Evolutionary conservation across 2,797 vertebrate species (phyloP).

Genomic region (Danio kyathit): DNA sequence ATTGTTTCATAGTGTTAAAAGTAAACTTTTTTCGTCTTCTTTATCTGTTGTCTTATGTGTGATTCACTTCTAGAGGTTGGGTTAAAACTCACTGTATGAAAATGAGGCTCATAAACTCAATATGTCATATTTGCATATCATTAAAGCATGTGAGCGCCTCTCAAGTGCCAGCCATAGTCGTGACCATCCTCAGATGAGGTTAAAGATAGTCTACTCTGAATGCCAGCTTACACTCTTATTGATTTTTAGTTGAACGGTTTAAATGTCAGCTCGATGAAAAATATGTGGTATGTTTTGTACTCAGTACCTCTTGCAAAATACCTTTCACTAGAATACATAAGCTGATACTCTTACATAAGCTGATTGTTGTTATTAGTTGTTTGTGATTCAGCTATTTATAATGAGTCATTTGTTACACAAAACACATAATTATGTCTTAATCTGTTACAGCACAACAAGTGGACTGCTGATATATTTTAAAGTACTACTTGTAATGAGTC

Average conservation of each 20-base stretch:
- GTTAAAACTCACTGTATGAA: background rate
- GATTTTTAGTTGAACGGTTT: background rate
- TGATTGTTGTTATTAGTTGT: background rate
- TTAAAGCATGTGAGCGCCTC: background rate
- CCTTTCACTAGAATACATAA: background rate
- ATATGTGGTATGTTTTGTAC: background rate
- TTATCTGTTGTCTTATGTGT: background rate
- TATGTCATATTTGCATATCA: conserved; percentile 34
- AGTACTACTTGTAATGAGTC: no score
- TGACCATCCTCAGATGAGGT: background rate
- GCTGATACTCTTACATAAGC: background rate
- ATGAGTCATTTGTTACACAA: background rate
- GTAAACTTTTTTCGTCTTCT: no score
- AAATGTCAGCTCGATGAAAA: conserved; percentile 11
- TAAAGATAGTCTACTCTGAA: background rate
- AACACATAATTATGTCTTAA: background rate
- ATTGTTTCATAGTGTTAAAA: no score
- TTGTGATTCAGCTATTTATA: background rate
- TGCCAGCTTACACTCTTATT: background rate
- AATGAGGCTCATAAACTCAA: background rate
- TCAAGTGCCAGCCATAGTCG: background rate
- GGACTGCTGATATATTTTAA: background rate
- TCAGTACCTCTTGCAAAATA: background rate
- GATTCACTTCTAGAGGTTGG: background rate
- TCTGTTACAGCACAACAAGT: background rate